Evolutionary conservation across 2,797 vertebrate species (phyloP), one percentile per base, ranked within the genome.

Genomic region (Clarias pachynema): DNA sequence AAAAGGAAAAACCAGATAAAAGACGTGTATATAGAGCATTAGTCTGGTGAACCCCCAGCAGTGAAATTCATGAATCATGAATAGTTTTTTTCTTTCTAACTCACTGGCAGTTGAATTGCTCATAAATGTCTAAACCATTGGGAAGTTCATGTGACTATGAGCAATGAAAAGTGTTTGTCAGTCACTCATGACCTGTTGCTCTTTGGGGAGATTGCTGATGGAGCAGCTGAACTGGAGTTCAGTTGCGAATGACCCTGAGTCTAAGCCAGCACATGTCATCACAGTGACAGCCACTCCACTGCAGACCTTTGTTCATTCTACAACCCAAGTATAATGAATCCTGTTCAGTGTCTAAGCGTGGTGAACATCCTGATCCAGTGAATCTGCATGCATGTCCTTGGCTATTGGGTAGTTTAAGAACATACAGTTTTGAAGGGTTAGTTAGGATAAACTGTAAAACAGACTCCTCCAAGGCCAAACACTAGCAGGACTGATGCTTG

Each of bases 191-290:
- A 34, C 34, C 57, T 62, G 31, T 18, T 63, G 77, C 59, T 79
- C 62, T 72, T 7, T 44, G 59, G 20, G 65, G 73, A 49, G 44
- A 34, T 79, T 78, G 59, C 56, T 86, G 88, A 84, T 49, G 9
- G 29, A 69, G 79, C 79, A 87, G 86, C 86, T 88, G 83, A 89
- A 84, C 53, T 77, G 56, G 75, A 73, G 77, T 74, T 63, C 57
- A 29, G 63, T 69, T 87, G 82, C 20, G 79, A 40, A 24, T 68
- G 80, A 81, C 77, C 80, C 69, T 77, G 81, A 34, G 34, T 44
- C 15, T 20, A 49, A 78, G 79, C 82, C 75, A 74, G 79, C 79
- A 86, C 72, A 59, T 40, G 79, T 80, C 79, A 65, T 79, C 44
- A 9, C 73, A 78, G 56, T 9, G 26, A 82, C 81, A 84, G 68